These are phyloP conservation scores for Thaumetopoea pityocampa DNA, from an alignment of 1,140 invertebrate species.

Conservation along the genomic window DNA sequence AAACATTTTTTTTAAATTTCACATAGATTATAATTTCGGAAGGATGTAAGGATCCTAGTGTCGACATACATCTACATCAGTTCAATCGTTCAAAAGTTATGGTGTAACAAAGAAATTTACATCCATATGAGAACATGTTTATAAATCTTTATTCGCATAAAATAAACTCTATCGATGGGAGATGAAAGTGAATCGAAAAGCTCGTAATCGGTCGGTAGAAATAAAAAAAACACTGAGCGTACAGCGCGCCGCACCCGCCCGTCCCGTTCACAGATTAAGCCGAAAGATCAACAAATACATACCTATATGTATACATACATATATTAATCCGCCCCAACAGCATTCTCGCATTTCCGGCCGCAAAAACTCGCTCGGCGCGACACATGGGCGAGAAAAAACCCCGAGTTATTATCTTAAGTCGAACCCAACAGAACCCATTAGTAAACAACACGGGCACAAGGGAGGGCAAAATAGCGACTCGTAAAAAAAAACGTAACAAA, in stretches of 20 bases:
- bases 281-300: conserved; percentile 68
- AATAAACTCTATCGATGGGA: conserved; percentile 24
- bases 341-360: conserved; percentile 68
- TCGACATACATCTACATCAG: no score
- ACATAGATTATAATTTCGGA: no score
- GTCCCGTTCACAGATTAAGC: conserved; percentile 52
- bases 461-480: conserved; percentile 71
- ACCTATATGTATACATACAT: no score
- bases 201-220: conserved; percentile 26
- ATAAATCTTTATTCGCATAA: no score
- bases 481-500: conserved; percentile 70
- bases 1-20: no score
- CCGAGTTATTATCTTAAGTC: conserved; percentile 74
- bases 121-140: no score
- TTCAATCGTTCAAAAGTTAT: no score
- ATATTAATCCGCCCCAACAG: conserved; percentile 66
- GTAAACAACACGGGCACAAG: conserved; percentile 74
- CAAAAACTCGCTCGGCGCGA: conserved; percentile 53
- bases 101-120: no score
- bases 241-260: conserved; percentile 25
- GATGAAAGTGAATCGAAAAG: conserved; percentile 40
- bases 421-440: conserved; percentile 75
- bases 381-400: conserved; percentile 71
- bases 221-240: conserved; percentile 40
- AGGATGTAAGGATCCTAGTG: no score